Evolutionary conservation across 2,113 vertebrate species (phyloP).

Genomic region (Terrapene triunguis): DNA sequence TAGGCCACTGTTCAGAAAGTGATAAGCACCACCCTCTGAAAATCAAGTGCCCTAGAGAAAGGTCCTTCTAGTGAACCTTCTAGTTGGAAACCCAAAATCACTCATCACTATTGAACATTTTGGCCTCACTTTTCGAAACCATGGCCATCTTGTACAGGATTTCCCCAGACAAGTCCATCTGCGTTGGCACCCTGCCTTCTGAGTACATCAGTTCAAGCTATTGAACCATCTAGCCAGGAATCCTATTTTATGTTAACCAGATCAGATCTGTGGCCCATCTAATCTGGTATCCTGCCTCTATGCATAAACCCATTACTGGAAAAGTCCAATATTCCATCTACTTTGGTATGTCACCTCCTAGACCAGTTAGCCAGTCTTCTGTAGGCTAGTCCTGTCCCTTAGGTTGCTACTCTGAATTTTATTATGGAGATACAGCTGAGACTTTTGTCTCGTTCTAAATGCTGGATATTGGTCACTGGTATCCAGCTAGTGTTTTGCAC

Average conservation of each 20-base stretch:
- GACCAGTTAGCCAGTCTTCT: not conserved
- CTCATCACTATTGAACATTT: not conserved
- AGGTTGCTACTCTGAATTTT: not conserved
- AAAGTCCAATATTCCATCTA: not conserved
- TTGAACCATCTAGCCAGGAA: not conserved
- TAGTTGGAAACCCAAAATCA: not conserved
- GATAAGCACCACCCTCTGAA: not conserved
- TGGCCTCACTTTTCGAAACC: not conserved
- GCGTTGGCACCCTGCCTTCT: not conserved
- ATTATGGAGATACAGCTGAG: not conserved
- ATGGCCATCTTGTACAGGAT: not conserved
- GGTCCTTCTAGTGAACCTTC: not conserved
- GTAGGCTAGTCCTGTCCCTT: not conserved
- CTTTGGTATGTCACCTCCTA: not conserved
- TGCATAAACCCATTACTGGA: not conserved
- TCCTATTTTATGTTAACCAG: not conserved
- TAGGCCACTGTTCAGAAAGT: not conserved
- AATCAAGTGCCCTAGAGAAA: not conserved
- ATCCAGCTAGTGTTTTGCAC: not conserved
- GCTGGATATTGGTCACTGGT: not conserved
- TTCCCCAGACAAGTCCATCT: not conserved
- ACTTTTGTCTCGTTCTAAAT: not conserved
- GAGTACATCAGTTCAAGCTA: not conserved
- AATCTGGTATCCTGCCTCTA: not conserved
- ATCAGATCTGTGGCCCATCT: not conserved